Percentiles rank a stretch among this genome's conserved stretches.
Conservation (phyloP, 2,113 vertebrate genomes). For the Gnathochromis pfefferi region DNA sequence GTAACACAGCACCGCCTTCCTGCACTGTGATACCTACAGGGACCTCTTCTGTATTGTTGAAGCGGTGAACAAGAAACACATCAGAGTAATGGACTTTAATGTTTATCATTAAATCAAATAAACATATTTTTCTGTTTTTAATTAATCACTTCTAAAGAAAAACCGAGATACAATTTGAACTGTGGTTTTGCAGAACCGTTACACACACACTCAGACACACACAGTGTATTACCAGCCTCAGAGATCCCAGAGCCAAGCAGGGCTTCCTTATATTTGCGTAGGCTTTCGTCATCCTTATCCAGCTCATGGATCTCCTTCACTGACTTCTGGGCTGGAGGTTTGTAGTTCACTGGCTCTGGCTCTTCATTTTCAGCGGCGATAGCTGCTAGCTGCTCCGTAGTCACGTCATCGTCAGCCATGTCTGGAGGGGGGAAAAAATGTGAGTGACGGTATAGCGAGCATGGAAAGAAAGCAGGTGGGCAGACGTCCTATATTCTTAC, state of each 20-base stretch:
- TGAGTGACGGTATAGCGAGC: neutral
- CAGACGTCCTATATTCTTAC: neutral
- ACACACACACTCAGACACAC: neutral
- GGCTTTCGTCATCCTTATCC: conserved; percentile 89
- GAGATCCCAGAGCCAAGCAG: conserved; percentile 74
- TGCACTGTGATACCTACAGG: neutral
- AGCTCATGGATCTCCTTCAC: conserved; percentile 90
- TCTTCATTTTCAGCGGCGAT: conserved; percentile 89
- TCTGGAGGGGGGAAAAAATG: neutral
- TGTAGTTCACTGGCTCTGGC: conserved; percentile 81
- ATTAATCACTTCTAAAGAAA: neutral
- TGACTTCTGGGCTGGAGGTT: conserved; percentile 84
- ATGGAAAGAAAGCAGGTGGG: accelerated
- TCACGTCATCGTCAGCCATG: conserved; percentile 93
- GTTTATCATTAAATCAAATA: neutral
- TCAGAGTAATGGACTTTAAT: neutral
- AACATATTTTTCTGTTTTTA: neutral
- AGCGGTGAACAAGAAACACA: neutral
- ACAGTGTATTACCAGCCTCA: conserved; percentile 63
- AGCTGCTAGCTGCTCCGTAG: conserved; percentile 86
- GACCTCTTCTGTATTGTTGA: neutral
- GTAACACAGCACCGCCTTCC: neutral
- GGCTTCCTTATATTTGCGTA: conserved; percentile 90
- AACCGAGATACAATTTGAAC: neutral
- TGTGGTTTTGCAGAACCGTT: neutral